Percentiles rank a stretch among this genome's conserved stretches.
phyloP scores from a whole-genome alignment of 2,888 invertebrate species.

The Anthoptus insignis region DNA sequence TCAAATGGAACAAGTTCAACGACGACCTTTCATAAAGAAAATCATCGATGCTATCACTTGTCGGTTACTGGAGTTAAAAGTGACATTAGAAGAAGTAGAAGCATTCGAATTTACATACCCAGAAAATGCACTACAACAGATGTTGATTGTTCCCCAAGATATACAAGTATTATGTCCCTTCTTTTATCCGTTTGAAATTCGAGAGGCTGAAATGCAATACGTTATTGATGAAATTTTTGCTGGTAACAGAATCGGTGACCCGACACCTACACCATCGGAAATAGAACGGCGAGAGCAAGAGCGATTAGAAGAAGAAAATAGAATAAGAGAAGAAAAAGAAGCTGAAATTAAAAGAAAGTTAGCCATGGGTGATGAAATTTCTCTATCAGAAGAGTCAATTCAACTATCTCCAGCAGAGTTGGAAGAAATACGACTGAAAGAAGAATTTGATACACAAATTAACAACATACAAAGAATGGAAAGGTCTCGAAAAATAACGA shows the following conservation, averaged over 20 bases:
- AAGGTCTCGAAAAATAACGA: conserved; percentile 60
- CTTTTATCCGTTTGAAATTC: conserved; percentile 88
- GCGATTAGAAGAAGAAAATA: conserved; percentile 62
- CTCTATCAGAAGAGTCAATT: conserved; percentile 55
- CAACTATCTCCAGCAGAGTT: conserved; percentile 63
- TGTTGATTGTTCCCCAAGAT: conserved; percentile 90
- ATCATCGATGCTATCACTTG: conserved; percentile 87
- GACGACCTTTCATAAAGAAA: conserved; percentile 83
- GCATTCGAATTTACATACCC: conserved; percentile 90
- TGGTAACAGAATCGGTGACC: conserved; percentile 75
- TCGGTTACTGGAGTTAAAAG: conserved; percentile 87
- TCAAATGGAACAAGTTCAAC: conserved; percentile 88
- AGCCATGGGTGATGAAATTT: conserved; percentile 65
- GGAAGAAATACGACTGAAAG: conserved; percentile 58
- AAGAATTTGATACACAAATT: conserved; percentile 65
- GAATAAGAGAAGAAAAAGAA: conserved; percentile 62
- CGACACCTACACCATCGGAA: conserved; percentile 70
- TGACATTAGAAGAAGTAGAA: conserved; percentile 85
- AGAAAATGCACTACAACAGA: conserved; percentile 90
- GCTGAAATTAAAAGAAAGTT: conserved; percentile 63
- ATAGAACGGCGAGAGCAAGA: conserved; percentile 64
- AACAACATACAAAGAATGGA: conserved; percentile 78
- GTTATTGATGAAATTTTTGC: conserved; percentile 75
- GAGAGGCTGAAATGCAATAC: conserved; percentile 77
- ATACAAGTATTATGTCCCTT: conserved; percentile 88